Evolutionary conservation across 2,888 invertebrate genomes (phyloP).

Genomic region (Eupelmus urozonus): DNA sequence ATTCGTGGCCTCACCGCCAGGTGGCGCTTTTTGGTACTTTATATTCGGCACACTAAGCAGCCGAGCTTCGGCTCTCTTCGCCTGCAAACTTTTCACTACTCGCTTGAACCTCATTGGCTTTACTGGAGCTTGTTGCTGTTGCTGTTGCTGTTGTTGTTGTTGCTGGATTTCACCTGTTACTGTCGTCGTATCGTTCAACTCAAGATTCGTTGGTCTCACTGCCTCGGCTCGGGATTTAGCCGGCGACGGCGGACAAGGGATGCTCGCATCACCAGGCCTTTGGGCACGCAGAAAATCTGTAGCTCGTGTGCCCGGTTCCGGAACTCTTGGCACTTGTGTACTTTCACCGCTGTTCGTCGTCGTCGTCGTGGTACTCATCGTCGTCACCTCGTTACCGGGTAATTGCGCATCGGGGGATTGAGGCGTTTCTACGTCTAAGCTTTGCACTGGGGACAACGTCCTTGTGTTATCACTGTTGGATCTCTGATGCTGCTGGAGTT

Average conservation of each 20-base stretch:
- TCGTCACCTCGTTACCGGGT: slow-evolving; percentile 30
- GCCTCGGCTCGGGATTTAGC: slow-evolving; percentile 18
- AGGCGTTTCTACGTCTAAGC: slow-evolving; percentile 73
- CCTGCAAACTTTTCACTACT: slow-evolving; percentile 66
- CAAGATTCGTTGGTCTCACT: slow-evolving; percentile 64
- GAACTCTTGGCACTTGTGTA: slow-evolving; percentile 24
- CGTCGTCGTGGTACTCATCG: neutral
- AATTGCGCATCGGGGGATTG: slow-evolving; percentile 74
- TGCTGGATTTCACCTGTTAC: neutral
- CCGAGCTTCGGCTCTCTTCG: slow-evolving; percentile 81
- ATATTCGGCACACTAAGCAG: slow-evolving; percentile 88
- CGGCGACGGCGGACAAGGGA: slow-evolving; percentile 18
- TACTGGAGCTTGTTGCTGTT: slow-evolving; percentile 30
- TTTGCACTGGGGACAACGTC: slow-evolving; percentile 71
- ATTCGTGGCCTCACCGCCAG: slow-evolving; percentile 67
- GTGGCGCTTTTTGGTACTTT: slow-evolving; percentile 79
- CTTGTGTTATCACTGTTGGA: slow-evolving; percentile 59
- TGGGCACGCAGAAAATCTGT: slow-evolving; percentile 31
- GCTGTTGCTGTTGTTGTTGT: neutral
- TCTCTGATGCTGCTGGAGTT: slow-evolving; percentile 57
- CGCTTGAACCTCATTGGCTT: slow-evolving; percentile 67
- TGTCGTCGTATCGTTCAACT: slow-evolving; percentile 62
- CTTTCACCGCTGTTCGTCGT: neutral
- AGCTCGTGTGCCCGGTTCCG: slow-evolving; percentile 27
- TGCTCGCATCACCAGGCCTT: slow-evolving; percentile 1